Evolutionary conservation across 2,797 vertebrate species (phyloP), one percentile per base, ranked within the genome.

Genomic region (Diglossa cyanea): DNA sequence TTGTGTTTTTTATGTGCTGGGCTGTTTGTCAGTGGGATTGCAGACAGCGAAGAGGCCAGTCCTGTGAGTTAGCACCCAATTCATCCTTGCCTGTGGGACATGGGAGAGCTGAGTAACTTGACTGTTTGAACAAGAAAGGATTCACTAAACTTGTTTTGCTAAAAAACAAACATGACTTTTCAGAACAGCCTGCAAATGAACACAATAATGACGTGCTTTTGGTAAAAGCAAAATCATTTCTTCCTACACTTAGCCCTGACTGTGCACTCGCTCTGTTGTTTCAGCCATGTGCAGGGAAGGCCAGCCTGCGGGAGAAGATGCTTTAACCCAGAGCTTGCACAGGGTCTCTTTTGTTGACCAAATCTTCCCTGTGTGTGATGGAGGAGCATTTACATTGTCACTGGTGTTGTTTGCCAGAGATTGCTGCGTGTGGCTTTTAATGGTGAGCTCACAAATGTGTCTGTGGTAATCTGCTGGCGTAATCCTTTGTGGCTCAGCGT

Each of bases 401-500:
- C 16, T 83, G 72, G 44, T 13, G 5, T n/a, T 80, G 58, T 80
- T 74, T 75, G 71, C 61, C 84, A 62, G 45, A 45, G 75, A 63
- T 92, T 61, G 57, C 72, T 48, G 47, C 5, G 4, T 84, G 71
- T 88, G 82, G 60, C 87, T 94, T 93, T 86, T 53, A 61, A 60
- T 89, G 80, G 77, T 88, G 77, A 94, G 62, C 31, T 1, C 63
- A 65, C 75, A 92, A 40, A 90, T 48, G 87, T 79, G 65, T 68
- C 86, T 95, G 61, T 90, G 93, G 93, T 75, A 51, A 95, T 92
- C 51, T 51, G 87, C 67, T 94, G 90, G 80, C 18, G 3, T 80
- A 44, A 88, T 93, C 89, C 86, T 96, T 93, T 95, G 94, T 95
- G 94, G 81, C 89, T 60, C 35, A 74, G 57, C 53, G 10, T 62